Base-by-base conservation (phyloP, 64 coral and sea anemone species). In the Montipora cactus region DNA sequence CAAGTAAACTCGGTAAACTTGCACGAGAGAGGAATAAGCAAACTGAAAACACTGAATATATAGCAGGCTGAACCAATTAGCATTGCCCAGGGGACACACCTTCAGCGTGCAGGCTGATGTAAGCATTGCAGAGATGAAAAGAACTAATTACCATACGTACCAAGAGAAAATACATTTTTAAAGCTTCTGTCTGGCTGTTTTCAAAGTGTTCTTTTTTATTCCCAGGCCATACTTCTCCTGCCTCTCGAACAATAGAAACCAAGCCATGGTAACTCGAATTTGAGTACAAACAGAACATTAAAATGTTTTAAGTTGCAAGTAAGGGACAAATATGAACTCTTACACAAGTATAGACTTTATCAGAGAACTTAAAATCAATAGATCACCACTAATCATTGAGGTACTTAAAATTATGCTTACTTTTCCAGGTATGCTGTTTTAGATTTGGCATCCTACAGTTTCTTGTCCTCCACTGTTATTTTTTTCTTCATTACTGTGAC, bases 171-270 rank as follows among this genome's bases (percentile, higher is more conserved):
- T 28, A 28, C 28, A 28, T 28, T 28, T 78, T 90, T 8, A 90
- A 67, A 64, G 28, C 25, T 48, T 90, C 18, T 12, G 75, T 78
- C 4, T 15, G 14, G 77, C 77, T 90, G 75, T 90, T 59, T 48
- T 90, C 79, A 53, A 79, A 90, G 75, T 90, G 62, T 45, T 79
- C 57, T 16, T 58, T 90, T 11, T 59, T 67, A 47, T 90, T 90
- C 0, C 88, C 61, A 78, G 88, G 76, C 88, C 88, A 90, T 0
- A 90, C 88, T 44, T 90, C 79, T 62, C 49, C 74, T 18, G 88
- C 88, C 58, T 90, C 88, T 12, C 88, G 37, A 78, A 76, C 74
- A 76, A 89, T 89, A 75, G 20, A 75, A 75, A 75, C 72, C 8
- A 25, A 37, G 19, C 72, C 72, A 75, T 75, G 72, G 5, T 75